Conservation (phyloP, 2,888 invertebrate species). For the Sesamia inferens region DNA sequence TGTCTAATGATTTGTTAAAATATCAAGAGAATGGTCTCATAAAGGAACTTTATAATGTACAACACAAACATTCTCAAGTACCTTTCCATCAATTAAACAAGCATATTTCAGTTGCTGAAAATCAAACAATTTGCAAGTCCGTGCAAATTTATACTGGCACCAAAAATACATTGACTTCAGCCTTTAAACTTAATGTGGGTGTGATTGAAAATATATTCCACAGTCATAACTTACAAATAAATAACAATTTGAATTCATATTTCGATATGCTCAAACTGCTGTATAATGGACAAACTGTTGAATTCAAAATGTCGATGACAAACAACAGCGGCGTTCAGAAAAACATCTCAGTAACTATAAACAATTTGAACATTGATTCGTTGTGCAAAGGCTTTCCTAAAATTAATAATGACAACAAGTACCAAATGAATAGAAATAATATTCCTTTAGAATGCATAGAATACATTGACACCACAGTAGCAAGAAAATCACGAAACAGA, state of each 20-base stretch:
- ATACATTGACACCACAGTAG: constrained; percentile 22
- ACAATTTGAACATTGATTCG: constrained; percentile 38
- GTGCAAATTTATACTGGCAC: constrained; percentile 63
- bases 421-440: neutral
- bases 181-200: constrained; percentile 29
- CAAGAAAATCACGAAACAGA: constrained; percentile 11
- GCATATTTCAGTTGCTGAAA: constrained; percentile 6
- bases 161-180: constrained; percentile 38
- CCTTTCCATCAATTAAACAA: constrained; percentile 9
- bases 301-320: constrained; percentile 37
- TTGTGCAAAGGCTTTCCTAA: constrained; percentile 29
- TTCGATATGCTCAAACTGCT: constrained; percentile 44
- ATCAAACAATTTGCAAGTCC: constrained; percentile 58
- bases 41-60: constrained; percentile 7
- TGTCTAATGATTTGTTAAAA: constrained; percentile 26
- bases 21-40: constrained; percentile 8
- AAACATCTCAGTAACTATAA: constrained; percentile 27
- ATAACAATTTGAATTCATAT: constrained; percentile 30
- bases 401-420: constrained; percentile 2
- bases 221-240: constrained; percentile 36
- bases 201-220: constrained; percentile 49
- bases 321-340: constrained; percentile 23
- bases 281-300: constrained; percentile 36
- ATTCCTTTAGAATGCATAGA: constrained; percentile 41
- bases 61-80: constrained; percentile 3